These are phyloP conservation scores for Strigamia transsilvanica DNA, from an alignment of 2,888 invertebrate genomes.

Conservation along the genomic window DNA sequence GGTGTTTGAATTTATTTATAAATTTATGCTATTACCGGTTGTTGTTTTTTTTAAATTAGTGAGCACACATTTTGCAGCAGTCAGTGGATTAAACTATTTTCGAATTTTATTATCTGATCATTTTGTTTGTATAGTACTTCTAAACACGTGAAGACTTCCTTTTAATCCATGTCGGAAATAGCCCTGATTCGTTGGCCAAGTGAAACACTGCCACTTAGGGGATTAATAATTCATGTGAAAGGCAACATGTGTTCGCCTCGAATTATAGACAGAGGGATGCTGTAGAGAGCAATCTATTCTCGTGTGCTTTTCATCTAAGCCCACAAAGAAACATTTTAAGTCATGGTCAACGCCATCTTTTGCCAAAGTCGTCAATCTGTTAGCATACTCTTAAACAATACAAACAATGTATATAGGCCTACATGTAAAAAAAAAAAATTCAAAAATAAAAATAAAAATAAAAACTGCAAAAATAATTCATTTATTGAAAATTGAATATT, in stretches of 20 bases:
- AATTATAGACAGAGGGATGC: slow-evolving; percentile 45
- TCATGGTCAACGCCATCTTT: slow-evolving; percentile 46
- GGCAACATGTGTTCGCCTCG: slow-evolving; percentile 47
- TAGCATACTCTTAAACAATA: not conserved
- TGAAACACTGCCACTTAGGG: slow-evolving; percentile 48
- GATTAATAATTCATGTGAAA: slow-evolving; percentile 49
- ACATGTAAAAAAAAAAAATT: too few species aligned
- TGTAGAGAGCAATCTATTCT: slow-evolving; percentile 48
- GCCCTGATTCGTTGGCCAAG: slow-evolving; percentile 48
- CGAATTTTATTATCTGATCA: slow-evolving; percentile 28
- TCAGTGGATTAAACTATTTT: slow-evolving; percentile 3
- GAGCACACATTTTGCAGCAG: not conserved
- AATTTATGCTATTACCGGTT: too few species aligned
- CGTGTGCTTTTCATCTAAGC: slow-evolving; percentile 39
- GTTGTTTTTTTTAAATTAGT: too few species aligned
- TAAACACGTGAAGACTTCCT: slow-evolving; percentile 37
- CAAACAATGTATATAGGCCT: too few species aligned
- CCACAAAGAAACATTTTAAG: slow-evolving; percentile 47
- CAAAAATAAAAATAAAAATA: too few species aligned
- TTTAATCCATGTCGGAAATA: slow-evolving; percentile 48
- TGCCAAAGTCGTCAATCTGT: slow-evolving; percentile 32
- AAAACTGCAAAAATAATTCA: too few species aligned
- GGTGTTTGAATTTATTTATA: too few species aligned
- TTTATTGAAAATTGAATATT: too few species aligned
- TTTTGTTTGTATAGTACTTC: slow-evolving; percentile 33